phyloP scores from a whole-genome alignment of 2,797 vertebrate species.

The Phrynocephalus guinanensis region DNA sequence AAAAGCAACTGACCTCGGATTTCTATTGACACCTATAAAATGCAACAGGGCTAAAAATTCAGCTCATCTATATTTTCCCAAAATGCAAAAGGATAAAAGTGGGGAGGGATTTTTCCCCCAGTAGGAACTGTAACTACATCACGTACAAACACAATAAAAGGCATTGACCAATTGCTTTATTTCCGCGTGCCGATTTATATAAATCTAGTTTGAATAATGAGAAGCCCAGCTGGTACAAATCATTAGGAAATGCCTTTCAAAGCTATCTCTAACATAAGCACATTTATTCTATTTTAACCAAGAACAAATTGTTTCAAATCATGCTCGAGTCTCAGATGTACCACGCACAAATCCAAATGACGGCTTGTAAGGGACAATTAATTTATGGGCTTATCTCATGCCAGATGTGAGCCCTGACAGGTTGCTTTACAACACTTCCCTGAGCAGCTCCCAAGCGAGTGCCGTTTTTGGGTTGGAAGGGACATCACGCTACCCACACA shows the following conservation, averaged over 20 bases:
- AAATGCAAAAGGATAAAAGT: constrained; percentile 32
- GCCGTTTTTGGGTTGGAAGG: constrained; percentile 38
- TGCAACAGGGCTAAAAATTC: constrained; percentile 60
- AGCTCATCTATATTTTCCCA: constrained; percentile 48
- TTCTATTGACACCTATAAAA: constrained; percentile 69
- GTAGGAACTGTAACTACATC: constrained; percentile 35
- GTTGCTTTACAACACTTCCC: constrained; percentile 35
- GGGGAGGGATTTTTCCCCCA: constrained; percentile 43
- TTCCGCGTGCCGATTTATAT: constrained; percentile 63
- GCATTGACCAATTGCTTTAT: constrained; percentile 68
- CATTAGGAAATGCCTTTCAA: constrained; percentile 63
- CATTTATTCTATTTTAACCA: constrained; percentile 58
- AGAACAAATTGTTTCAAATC: constrained; percentile 69
- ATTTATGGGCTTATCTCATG: constrained; percentile 59
- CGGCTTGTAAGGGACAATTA: constrained; percentile 59
- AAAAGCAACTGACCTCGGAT: constrained; percentile 60
- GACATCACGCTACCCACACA: constrained; percentile 56
- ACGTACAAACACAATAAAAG: constrained; percentile 60
- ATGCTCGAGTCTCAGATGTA: constrained; percentile 61
- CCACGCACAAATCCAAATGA: constrained; percentile 57
- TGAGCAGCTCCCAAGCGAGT: constrained; percentile 37
- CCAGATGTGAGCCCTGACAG: constrained; percentile 66
- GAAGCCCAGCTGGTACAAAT: constrained; percentile 64
- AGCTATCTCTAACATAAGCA: constrained; percentile 66
- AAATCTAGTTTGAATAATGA: constrained; percentile 69